Percentiles rank a stretch among this genome's conserved stretches.
Evolutionary conservation across 2,797 vertebrate genomes (phyloP).

Genomic region (Anableps anableps): DNA sequence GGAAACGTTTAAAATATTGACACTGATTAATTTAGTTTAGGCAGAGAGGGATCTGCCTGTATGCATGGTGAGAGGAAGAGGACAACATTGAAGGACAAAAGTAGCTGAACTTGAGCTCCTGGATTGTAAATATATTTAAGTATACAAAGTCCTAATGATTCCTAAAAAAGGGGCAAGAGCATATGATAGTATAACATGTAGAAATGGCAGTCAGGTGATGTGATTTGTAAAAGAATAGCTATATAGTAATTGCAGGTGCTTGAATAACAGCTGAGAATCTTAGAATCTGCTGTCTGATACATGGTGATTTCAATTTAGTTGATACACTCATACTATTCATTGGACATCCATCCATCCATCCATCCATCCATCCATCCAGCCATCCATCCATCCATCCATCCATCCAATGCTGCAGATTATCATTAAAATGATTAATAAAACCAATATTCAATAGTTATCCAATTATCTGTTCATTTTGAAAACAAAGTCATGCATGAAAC

Average conservation of each 20-base stretch:
- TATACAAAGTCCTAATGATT: not conserved
- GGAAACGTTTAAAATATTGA: slow-evolving; percentile 17
- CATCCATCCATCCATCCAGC: too few relatives aligned
- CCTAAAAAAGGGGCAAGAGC: not conserved
- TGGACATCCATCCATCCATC: too few relatives aligned
- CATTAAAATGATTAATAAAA: not conserved
- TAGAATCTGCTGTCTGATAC: too few relatives aligned
- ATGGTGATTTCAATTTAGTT: too few relatives aligned
- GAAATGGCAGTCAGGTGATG: not conserved
- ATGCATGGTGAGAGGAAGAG: not conserved
- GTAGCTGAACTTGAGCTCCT: not conserved
- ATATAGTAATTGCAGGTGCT: not conserved
- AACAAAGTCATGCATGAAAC: not conserved
- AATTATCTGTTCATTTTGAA: not conserved
- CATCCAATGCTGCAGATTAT: too few relatives aligned
- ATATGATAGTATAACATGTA: not conserved
- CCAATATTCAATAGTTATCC: too few relatives aligned
- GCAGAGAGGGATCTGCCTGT: slow-evolving; percentile 10
- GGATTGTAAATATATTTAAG: not conserved
- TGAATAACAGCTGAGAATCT: not conserved
- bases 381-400: too few relatives aligned
- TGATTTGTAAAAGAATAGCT: not conserved
- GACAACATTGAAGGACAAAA: slow-evolving; percentile 14
- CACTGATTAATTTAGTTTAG: slow-evolving; percentile 28
- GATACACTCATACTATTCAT: too few relatives aligned